These are phyloP conservation scores for Acomys russatus DNA, from an alignment of 2,797 vertebrate genomes.

Conservation along the genomic window DNA sequence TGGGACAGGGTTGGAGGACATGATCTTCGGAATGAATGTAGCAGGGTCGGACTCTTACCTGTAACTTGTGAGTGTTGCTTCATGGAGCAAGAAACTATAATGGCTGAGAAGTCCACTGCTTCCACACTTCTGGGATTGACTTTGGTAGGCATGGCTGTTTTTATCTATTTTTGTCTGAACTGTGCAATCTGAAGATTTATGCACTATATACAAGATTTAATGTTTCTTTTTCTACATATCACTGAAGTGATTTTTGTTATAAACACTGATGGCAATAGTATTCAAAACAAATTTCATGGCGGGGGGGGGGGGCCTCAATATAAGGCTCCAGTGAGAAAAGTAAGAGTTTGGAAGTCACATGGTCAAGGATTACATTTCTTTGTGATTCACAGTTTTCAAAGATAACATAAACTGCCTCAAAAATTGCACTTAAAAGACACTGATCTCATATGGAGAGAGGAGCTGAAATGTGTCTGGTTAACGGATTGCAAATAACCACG, in stretches of 20 bases:
- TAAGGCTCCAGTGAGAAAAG: slow-evolving; percentile 30
- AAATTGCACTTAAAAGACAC: slow-evolving; percentile 22
- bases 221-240: neutral
- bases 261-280: neutral
- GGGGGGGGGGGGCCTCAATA: neutral
- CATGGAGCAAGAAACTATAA: neutral
- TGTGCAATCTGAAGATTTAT: slow-evolving; percentile 44
- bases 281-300: neutral
- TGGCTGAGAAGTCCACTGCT: neutral
- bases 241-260: neutral
- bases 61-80: neutral
- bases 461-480: neutral
- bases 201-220: neutral
- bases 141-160: neutral
- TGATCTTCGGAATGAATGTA: neutral
- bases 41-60: neutral
- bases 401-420: slow-evolving; percentile 20
- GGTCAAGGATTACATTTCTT: slow-evolving; percentile 9
- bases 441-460: neutral
- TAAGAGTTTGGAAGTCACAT: neutral
- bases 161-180: slow-evolving; percentile 14
- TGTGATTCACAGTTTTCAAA: slow-evolving; percentile 8
- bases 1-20: neutral
- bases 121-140: neutral
- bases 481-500: neutral